phyloP scores from a whole-genome alignment of 2,888 invertebrate species.

The Capitulum mitella region DNA sequence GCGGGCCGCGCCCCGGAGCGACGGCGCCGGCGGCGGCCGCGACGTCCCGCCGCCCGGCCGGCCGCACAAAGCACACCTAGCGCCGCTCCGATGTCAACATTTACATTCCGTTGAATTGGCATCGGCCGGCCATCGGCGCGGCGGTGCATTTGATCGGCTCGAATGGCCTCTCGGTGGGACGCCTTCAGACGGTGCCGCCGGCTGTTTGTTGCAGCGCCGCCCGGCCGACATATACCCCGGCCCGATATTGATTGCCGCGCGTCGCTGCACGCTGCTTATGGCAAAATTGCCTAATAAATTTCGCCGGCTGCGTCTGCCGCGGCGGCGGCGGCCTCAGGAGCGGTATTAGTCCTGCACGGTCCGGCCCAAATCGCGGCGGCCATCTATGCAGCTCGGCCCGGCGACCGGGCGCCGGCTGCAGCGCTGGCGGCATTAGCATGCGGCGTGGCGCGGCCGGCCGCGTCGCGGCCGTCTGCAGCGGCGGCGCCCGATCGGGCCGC shows the following conservation, averaged over 20 bases:
- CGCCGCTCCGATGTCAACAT: not conserved
- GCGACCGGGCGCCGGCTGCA: not conserved
- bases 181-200: not conserved
- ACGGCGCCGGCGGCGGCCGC: not conserved
- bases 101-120: constrained; percentile 8
- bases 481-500: too few relatives aligned
- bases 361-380: not conserved
- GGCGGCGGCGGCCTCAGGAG: not conserved
- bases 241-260: not conserved
- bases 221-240: not conserved
- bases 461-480: not conserved
- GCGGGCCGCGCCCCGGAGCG: not conserved
- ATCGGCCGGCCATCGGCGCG: not conserved
- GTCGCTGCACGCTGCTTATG: not conserved
- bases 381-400: not conserved
- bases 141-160: not conserved
- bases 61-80: not conserved
- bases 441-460: not conserved
- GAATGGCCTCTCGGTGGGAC: not conserved
- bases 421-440: not conserved
- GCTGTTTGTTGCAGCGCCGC: not conserved
- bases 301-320: not conserved
- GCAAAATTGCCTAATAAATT: not conserved
- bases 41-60: not conserved
- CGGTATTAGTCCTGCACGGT: not conserved